Evolutionary conservation across 1,140 invertebrate genomes (phyloP).

Genomic region (Drosophila repletoides): DNA sequence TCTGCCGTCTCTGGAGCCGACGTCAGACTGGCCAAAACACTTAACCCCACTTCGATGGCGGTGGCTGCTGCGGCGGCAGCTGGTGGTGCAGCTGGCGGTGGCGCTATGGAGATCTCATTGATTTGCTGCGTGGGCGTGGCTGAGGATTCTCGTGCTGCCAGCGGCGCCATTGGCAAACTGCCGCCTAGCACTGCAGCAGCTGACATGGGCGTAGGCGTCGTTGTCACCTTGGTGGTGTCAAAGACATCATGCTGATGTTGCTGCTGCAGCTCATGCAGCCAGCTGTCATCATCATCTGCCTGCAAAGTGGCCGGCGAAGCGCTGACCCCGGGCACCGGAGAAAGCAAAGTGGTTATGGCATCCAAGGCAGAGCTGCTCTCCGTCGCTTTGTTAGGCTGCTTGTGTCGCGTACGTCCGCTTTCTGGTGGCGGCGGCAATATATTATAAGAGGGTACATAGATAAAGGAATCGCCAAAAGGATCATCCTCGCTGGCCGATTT

Average conservation of each 20-base stretch:
- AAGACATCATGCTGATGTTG: constrained; percentile 77
- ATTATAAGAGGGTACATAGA: constrained; percentile 84
- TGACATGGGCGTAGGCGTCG: constrained; percentile 40
- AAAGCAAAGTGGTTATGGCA: constrained; percentile 58
- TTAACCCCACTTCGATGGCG: constrained; percentile 42
- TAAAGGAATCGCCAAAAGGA: constrained; percentile 92
- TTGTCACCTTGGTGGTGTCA: constrained; percentile 68
- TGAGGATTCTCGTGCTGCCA: constrained; percentile 68
- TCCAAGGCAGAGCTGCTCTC: constrained; percentile 36
- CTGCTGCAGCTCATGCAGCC: constrained; percentile 73
- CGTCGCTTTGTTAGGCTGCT: constrained; percentile 59
- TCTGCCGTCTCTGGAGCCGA: not conserved
- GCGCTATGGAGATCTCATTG: constrained; percentile 34
- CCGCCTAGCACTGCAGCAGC: constrained; percentile 24
- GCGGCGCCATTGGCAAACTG: constrained; percentile 59
- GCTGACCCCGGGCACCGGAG: constrained; percentile 40
- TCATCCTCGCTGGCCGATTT: constrained; percentile 84
- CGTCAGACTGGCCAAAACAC: constrained; percentile 19
- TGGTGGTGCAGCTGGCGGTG: not conserved
- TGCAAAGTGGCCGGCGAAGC: constrained; percentile 49
- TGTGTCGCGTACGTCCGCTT: constrained; percentile 75
- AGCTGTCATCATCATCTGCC: constrained; percentile 68
- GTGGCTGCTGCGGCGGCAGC: constrained; percentile 2
- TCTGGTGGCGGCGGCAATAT: constrained; percentile 87
- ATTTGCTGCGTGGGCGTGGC: constrained; percentile 72